phyloP scores from a whole-genome alignment of 2,113 vertebrate genomes.

The Labeo catla region DNA sequence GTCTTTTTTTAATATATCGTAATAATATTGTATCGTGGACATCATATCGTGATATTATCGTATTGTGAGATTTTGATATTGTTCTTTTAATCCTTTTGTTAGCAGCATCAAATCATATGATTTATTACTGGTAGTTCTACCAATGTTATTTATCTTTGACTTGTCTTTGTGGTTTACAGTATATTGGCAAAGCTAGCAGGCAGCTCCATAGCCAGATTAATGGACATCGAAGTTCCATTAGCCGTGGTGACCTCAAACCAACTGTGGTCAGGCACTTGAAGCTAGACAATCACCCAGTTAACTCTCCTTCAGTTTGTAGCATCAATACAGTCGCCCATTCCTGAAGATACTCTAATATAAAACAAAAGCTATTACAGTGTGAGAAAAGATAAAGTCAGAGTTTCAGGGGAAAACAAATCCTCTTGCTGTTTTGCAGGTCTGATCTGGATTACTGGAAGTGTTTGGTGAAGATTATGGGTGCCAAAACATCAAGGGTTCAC shows the following conservation, averaged over 20 bases:
- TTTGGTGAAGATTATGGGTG: neutral
- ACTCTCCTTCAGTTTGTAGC: neutral
- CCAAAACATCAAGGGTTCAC: neutral
- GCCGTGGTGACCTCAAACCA: neutral
- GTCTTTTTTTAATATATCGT: too few species aligned
- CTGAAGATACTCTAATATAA: neutral
- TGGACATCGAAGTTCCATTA: conserved; percentile 10
- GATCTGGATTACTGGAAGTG: neutral
- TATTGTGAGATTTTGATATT: too few species aligned
- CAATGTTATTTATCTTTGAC: neutral
- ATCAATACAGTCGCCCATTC: neutral
- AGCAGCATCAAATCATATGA: neutral
- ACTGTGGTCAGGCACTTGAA: neutral
- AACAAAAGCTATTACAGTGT: neutral
- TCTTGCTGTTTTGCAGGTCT: neutral
- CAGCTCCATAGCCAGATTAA: neutral
- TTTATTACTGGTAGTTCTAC: neutral
- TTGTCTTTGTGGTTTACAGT: neutral
- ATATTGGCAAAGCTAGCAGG: conserved; percentile 10
- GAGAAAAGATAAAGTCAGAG: neutral
- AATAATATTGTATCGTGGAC: too few species aligned
- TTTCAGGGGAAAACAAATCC: neutral
- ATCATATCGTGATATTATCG: too few species aligned
- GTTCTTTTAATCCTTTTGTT: neutral
- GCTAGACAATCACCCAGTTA: neutral